Percentiles rank a stretch among this genome's conserved stretches.
Conservation (phyloP, 2,888 invertebrate genomes). For the Lepetodrilus schrolli region DNA sequence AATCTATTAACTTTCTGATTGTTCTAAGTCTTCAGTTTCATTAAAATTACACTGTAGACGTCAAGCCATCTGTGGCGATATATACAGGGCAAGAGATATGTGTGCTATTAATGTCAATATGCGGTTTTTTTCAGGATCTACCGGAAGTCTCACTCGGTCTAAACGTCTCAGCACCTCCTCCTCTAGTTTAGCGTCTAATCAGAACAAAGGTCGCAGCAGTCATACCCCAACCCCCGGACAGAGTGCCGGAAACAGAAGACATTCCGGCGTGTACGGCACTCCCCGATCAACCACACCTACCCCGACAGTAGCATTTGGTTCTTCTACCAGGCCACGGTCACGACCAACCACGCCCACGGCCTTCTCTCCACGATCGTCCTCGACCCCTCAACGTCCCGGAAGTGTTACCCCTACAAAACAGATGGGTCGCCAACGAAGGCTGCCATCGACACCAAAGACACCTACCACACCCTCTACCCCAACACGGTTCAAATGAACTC, state of each 20-base stretch:
- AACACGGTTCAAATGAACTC: constrained; percentile 2
- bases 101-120: too few relatives aligned
- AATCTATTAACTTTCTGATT: too few relatives aligned
- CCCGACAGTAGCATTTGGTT: constrained; percentile 54
- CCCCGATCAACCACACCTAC: constrained; percentile 62
- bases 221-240: constrained; percentile 39
- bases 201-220: constrained; percentile 32
- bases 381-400: constrained; percentile 45
- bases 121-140: constrained; percentile 66
- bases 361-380: constrained; percentile 47
- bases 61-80: too few relatives aligned
- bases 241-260: constrained; percentile 43
- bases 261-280: constrained; percentile 48
- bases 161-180: constrained; percentile 66
- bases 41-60: too few relatives aligned
- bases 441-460: constrained; percentile 55
- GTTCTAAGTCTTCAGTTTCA: too few relatives aligned
- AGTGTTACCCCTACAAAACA: constrained; percentile 43
- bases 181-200: constrained; percentile 56
- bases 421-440: constrained; percentile 40
- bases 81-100: too few relatives aligned
- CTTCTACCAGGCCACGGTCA: constrained; percentile 39
- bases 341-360: constrained; percentile 62
- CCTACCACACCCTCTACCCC: constrained; percentile 31
- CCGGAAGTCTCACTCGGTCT: constrained; percentile 61